phyloP scores from a whole-genome alignment of 1,140 invertebrate genomes.

The Tachypleus tridentatus region DNA sequence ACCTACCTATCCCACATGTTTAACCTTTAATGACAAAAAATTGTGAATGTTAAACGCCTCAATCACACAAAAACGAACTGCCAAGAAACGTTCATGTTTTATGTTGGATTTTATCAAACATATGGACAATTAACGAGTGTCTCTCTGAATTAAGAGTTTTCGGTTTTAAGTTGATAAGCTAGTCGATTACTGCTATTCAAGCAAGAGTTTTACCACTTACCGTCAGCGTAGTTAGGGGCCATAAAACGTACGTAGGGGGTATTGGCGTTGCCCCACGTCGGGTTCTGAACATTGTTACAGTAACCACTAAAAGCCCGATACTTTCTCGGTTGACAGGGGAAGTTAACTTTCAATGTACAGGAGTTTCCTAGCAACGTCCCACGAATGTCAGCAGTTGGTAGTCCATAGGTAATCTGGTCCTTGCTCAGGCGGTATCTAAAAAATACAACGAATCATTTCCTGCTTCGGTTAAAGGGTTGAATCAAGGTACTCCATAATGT shows the following conservation, averaged over 20 bases:
- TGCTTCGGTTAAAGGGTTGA: too few relatives aligned
- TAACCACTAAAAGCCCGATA: conserved; percentile 69
- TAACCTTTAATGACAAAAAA: too few relatives aligned
- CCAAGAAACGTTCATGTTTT: too few relatives aligned
- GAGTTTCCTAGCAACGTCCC: conserved; percentile 32
- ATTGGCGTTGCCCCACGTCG: conserved; percentile 68
- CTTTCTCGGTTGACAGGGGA: conserved; percentile 39
- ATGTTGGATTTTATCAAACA: too few relatives aligned
- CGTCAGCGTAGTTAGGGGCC: conserved; percentile 68
- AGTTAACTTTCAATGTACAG: conserved; percentile 39
- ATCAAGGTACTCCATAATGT: too few relatives aligned
- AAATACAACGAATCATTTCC: neutral
- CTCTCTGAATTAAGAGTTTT: too few relatives aligned
- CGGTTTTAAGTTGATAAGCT: too few relatives aligned
- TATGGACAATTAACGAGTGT: too few relatives aligned
- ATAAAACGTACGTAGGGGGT: conserved; percentile 60
- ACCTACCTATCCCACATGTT: too few relatives aligned
- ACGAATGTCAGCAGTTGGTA: conserved; percentile 38
- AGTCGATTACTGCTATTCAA: too few relatives aligned
- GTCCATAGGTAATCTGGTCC: conserved; percentile 38
- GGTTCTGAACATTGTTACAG: conserved; percentile 88
- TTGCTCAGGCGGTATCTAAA: conserved; percentile 34
- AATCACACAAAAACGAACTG: too few relatives aligned
- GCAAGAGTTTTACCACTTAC: conserved; percentile 35
- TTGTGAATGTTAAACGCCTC: too few relatives aligned